phyloP scores from a whole-genome alignment of 2,797 vertebrate species.

The Capromys pilorides region DNA sequence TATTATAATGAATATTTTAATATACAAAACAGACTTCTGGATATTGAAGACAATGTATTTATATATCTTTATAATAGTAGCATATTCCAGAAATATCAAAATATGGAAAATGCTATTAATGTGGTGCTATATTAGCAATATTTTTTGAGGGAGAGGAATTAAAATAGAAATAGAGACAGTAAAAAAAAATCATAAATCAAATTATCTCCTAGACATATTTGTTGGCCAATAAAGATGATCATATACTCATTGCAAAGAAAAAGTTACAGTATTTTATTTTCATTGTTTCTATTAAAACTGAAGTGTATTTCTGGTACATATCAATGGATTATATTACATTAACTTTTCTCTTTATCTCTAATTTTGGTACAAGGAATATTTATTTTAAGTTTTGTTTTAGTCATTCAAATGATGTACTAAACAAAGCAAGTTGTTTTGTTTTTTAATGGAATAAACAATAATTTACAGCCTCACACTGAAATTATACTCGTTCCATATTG shows the following conservation, averaged over 20 bases:
- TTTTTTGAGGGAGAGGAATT: background rate
- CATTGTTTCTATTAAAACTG: background rate
- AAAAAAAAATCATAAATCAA: background rate
- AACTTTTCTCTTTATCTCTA: background rate
- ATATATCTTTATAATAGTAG: background rate
- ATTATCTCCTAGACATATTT: background rate
- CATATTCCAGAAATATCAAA: background rate
- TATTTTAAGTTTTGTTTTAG: background rate
- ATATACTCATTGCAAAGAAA: background rate
- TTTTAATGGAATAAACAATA: background rate
- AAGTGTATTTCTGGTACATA: background rate
- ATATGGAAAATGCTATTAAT: background rate
- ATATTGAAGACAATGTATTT: background rate
- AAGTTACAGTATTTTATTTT: background rate
- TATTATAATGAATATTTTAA: background rate
- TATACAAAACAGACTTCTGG: background rate
- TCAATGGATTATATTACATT: background rate
- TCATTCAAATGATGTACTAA: background rate
- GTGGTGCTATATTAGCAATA: background rate
- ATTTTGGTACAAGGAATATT: background rate
- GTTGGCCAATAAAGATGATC: background rate
- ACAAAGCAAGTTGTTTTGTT: background rate
- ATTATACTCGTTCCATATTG: background rate
- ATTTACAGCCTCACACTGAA: background rate
- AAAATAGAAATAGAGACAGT: background rate